Conservation (phyloP, 2,797 vertebrate species). For the Lepidocolaptes lacrymiger region DNA sequence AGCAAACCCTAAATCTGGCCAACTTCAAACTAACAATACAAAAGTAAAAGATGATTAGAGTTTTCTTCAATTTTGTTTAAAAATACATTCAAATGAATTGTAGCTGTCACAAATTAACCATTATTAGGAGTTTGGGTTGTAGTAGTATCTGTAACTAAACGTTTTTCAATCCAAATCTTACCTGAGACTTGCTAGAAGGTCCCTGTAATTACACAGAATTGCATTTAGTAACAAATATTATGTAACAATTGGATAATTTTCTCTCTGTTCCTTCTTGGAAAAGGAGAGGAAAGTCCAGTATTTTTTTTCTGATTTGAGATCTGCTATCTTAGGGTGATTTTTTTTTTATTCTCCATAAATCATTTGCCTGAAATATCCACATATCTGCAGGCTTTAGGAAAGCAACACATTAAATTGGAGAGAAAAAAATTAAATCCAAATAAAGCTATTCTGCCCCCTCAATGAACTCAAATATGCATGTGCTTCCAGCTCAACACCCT, state of each 20-base stretch:
- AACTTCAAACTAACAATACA: not conserved
- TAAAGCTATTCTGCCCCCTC: not conserved
- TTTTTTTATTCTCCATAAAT: not conserved
- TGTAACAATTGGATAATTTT: not conserved
- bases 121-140: not conserved
- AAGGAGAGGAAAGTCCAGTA: not conserved
- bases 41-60: not conserved
- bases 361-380: not conserved
- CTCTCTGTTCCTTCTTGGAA: not conserved
- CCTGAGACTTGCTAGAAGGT: not conserved
- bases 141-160: not conserved
- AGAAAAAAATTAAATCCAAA: not conserved
- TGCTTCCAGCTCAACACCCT: not conserved
- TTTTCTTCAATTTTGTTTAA: not conserved
- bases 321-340: not conserved
- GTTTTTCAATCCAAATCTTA: not conserved
- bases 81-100: not conserved
- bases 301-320: not conserved
- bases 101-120: not conserved
- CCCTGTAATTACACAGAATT: not conserved
- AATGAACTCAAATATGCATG: fast-evolving
- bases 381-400: not conserved
- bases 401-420: not conserved
- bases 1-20: not conserved
- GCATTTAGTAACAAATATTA: not conserved